Percentiles rank a stretch among this genome's conserved stretches.
These are phyloP conservation scores for Esox niger DNA, from an alignment of 2,113 vertebrate species.

Conservation along the genomic window DNA sequence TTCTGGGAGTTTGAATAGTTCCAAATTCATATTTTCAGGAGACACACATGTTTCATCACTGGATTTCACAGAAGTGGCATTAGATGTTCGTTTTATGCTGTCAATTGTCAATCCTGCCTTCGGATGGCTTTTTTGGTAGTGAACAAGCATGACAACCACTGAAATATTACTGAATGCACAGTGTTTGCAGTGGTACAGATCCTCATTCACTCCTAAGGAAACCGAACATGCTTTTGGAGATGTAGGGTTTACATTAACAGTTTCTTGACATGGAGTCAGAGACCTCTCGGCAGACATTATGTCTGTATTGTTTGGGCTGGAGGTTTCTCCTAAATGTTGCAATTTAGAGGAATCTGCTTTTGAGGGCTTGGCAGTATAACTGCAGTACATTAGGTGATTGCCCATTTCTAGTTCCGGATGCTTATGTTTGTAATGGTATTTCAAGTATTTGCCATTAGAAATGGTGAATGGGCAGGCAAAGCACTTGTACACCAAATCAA, in stretches of 20 bases:
- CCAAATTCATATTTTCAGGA: not conserved
- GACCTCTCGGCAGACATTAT: slow-evolving; percentile 57
- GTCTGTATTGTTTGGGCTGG: slow-evolving; percentile 73
- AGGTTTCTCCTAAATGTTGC: slow-evolving; percentile 67
- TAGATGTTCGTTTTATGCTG: slow-evolving; percentile 43
- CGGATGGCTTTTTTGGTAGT: slow-evolving; percentile 88
- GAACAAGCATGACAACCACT: slow-evolving; percentile 86
- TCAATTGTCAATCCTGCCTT: slow-evolving; percentile 73
- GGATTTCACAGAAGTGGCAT: not conserved
- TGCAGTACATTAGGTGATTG: slow-evolving; percentile 86
- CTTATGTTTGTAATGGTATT: slow-evolving; percentile 86
- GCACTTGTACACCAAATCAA: slow-evolving; percentile 82
- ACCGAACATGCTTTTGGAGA: not conserved
- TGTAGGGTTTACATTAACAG: not conserved
- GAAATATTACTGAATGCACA: slow-evolving; percentile 56
- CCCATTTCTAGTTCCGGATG: slow-evolving; percentile 82
- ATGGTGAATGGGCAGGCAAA: slow-evolving; percentile 83
- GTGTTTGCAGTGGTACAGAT: slow-evolving; percentile 39
- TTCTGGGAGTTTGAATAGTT: not conserved
- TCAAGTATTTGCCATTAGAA: slow-evolving; percentile 74
- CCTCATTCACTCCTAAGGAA: not conserved
- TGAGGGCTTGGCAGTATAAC: slow-evolving; percentile 74
- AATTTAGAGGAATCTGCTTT: slow-evolving; percentile 66
- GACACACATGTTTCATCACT: not conserved
- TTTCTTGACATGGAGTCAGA: not conserved